phyloP scores from a whole-genome alignment of 1,140 invertebrate genomes.

The Euura saliciscinereae region DNA sequence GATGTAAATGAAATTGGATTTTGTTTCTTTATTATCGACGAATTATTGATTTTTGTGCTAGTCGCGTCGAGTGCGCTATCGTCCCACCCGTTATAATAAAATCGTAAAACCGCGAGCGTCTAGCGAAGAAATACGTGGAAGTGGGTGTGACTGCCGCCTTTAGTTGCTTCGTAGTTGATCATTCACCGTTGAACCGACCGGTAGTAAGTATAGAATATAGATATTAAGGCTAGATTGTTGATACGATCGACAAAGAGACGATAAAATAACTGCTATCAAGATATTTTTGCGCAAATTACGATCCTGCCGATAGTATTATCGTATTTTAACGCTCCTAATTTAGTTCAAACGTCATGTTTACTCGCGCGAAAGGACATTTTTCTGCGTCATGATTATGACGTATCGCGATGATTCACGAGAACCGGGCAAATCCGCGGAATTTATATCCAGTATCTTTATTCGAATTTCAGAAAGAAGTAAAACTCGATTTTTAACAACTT shows the following conservation, averaged over 20 bases:
- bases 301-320: too few relatives aligned
- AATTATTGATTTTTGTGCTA: background rate
- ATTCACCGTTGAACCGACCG: conserved; percentile 20
- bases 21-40: background rate
- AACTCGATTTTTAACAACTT: background rate
- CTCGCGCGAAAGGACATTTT: background rate
- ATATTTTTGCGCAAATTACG: too few relatives aligned
- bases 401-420: background rate
- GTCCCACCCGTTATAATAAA: background rate
- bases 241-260: background rate
- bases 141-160: conserved; percentile 29
- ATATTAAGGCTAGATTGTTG: background rate
- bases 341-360: background rate
- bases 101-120: background rate
- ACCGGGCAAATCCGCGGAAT: background rate
- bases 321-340: too few relatives aligned
- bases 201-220: conserved; percentile 2
- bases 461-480: background rate
- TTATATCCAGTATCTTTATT: background rate
- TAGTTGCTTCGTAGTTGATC: conserved; percentile 12
- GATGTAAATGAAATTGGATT: too few relatives aligned
- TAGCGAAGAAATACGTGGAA: conserved; percentile 6
- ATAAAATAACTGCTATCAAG: too few relatives aligned
- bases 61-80: background rate
- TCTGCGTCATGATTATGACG: background rate